Evolutionary conservation across 2,797 vertebrate genomes (phyloP), one percentile per base, ranked within the genome.

Genomic region (Paedocypris micromegethes): DNA sequence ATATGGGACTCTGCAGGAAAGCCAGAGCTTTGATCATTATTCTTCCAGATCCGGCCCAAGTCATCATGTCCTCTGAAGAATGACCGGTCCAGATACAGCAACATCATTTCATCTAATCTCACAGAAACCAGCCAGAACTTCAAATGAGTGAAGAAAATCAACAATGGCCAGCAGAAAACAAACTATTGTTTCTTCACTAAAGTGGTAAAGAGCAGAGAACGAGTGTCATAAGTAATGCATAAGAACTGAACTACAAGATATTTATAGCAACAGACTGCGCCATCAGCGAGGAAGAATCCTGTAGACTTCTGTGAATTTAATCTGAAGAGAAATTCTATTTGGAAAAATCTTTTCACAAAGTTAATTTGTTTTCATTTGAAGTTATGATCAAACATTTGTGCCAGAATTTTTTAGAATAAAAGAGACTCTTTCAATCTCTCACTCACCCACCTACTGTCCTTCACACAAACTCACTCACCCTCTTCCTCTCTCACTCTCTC

Each of bases 191-290:
- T 62, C 39, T 2, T 9, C 61, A 41, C 72, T 53, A 72, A 80
- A 77, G 75, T 4, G 3, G 49, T 72, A 76, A 75, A 69, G 78
- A 82, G 40, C 5, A 1, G 82, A 43, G 41, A 62, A 64, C 83
- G 83, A 69, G 45, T 63, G 82, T 83, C 81, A 88, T 88, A 84
- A 89, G 83, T 87, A 87, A 88, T 89, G 83, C 86, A 88, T 87
- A 85, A 86, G 64, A 40, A 66, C 47, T 4, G 8, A 57, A 57
- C 47, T 41, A 49, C 45, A 37, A 37, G 48, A 66, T 66, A 73
- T 66, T 66, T 72, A 58, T 73, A 73, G 62, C 53, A 59, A 42
- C 44, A 56, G 70, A 68, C 62, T 56, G 51, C 40, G 64, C 46
- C 50, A 64, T 64, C 55, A 23, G 23, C 23, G 23, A 23, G 23